Evolutionary conservation across 2,888 invertebrate species (phyloP).

Genomic region (Chalcosyrphus nemorum): DNA sequence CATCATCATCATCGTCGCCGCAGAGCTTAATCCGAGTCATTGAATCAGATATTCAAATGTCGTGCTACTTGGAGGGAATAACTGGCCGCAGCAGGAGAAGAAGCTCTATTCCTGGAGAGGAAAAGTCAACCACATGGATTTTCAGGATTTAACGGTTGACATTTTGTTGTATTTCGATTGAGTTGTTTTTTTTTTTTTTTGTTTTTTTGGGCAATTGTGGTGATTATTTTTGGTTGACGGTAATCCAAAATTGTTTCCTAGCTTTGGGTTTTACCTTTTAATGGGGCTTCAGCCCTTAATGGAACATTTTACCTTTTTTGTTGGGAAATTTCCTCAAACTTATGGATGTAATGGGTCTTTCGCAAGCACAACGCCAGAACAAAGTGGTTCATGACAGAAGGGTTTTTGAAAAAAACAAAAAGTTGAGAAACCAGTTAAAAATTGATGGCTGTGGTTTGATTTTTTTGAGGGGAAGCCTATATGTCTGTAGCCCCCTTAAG

Average conservation of each 20-base stretch:
- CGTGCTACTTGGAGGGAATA: conserved; percentile 44
- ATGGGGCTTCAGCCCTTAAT: conserved; percentile 15
- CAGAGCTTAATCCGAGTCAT: conserved; percentile 64
- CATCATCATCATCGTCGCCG: conserved; percentile 19
- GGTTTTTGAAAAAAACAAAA: too few species aligned
- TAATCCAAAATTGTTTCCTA: conserved; percentile 45
- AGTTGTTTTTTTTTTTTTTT: too few species aligned
- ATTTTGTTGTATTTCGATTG: conserved; percentile 61
- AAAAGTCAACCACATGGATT: conserved; percentile 45
- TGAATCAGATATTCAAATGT: conserved; percentile 66
- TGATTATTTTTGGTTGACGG: conserved; percentile 16
- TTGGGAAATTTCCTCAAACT: too few species aligned
- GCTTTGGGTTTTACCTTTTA: conserved; percentile 13
- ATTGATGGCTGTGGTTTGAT: too few species aligned
- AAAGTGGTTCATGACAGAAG: too few species aligned
- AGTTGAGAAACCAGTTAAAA: too few species aligned
- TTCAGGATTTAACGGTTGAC: conserved; percentile 29
- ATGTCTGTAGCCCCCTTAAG: too few species aligned
- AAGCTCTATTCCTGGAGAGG: conserved; percentile 4
- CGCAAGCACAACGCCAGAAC: too few species aligned
- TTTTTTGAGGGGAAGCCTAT: too few species aligned
- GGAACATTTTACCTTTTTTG: too few species aligned
- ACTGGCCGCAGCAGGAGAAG: conserved; percentile 20
- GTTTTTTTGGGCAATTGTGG: conserved; percentile 15
- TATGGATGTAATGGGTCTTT: too few species aligned